Evolutionary conservation across 92 coral and sea anemone species (phyloP).

Genomic region (Palythoa heliodiscus): DNA sequence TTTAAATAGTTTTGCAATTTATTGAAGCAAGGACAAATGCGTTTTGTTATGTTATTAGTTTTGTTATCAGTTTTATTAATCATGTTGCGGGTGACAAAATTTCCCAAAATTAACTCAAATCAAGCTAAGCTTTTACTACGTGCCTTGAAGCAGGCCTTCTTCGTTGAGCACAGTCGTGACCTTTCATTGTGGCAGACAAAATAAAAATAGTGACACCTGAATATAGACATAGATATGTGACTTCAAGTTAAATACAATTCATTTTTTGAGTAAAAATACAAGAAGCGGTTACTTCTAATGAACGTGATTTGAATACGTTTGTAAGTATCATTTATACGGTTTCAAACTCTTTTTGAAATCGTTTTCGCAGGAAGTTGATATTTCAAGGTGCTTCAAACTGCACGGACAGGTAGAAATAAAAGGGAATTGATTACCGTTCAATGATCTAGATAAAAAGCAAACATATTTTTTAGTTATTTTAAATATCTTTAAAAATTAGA

Average conservation of each 20-base stretch:
- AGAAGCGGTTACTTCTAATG: not conserved
- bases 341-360: not conserved
- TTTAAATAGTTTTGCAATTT: not conserved
- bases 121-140: conserved; percentile 13
- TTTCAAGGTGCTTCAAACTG: not conserved
- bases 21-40: not conserved
- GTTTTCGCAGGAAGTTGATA: not conserved
- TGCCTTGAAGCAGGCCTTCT: conserved; percentile 8
- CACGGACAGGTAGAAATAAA: not conserved
- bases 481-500: not conserved
- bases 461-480: not conserved
- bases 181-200: not conserved
- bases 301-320: not conserved
- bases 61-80: conserved; percentile 13
- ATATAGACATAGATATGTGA: not conserved
- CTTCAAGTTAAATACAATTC: not conserved
- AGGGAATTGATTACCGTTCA: not conserved
- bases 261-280: conserved; percentile 2
- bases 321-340: not conserved
- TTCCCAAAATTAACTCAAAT: not conserved
- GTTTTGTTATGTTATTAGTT: conserved; percentile 11
- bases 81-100: conserved; percentile 7
- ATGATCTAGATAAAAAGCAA: not conserved
- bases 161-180: conserved; percentile 13
- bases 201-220: not conserved